Evolutionary conservation across 2,888 invertebrate species (phyloP), one percentile per base, ranked within the genome.

Genomic region (Isotomurus palustris): DNA sequence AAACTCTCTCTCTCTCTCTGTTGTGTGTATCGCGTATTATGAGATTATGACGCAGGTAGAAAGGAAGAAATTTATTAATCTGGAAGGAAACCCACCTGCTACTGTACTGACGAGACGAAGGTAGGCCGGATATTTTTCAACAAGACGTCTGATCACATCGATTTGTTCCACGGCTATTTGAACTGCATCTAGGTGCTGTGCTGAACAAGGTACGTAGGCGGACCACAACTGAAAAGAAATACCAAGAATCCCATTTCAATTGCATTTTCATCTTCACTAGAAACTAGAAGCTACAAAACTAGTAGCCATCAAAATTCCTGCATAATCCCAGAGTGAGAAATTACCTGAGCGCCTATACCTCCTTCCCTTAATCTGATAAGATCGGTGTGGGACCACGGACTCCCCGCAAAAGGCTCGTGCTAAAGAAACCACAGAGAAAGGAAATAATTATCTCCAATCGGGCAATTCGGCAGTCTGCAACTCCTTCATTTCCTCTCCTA

Each of bases 161-260:
- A 75, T 71, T 63, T 77, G 77, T 43, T 76, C 76, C 41, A 78
- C 66, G n/a, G 74, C 73, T 29, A 72, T 68, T 50, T 75, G 71
- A n/a, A 76, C 74, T 2, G 76, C 74, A 58, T 77, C 76, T 64
- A 73, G 57, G 59, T 66, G 62, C 52, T 66, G 66, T 40, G 62
- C 60, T 10, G 54, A 56, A 57, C 77, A 77, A 8, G 63, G 60
- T n/a, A 73, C 74, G 60, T 73, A 77, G 19, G 73, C 73, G 8
- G 75, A 73, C 76, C 76, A 77, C 62, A 76, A 74, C 76, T 77
- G 70, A 17, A 68, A 67, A 43, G 49, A 48, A 44, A 58, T 49
- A 21, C 5, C 5, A 48, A 24, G 43, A 36, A 52, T 32, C 8
- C 32, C 32, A 32, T 10, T 32, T 32, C 32, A 8, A 14, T 32